Conservation (phyloP, 2,113 vertebrate genomes). For the Seriola dumerili region DNA sequence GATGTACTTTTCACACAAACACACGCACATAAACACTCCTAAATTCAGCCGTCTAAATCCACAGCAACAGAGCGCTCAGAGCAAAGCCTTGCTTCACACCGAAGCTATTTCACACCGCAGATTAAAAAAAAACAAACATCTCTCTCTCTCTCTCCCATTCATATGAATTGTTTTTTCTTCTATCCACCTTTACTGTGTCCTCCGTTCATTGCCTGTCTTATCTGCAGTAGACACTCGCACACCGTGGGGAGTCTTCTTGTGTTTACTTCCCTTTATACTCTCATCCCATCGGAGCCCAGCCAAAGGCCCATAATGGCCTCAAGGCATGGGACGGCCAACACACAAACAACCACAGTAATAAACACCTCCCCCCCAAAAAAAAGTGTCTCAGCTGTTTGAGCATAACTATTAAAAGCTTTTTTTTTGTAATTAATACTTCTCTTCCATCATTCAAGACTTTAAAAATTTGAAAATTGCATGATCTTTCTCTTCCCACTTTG, state of each 20-base stretch:
- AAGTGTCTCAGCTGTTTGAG: background rate
- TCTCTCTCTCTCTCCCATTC: background rate
- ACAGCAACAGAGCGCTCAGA: slow-evolving; percentile 51
- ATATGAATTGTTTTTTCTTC: background rate
- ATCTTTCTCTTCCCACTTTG: too few species aligned
- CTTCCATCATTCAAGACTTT: background rate
- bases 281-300: slow-evolving; percentile 21
- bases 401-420: slow-evolving; percentile 19
- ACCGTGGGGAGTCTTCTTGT: background rate
- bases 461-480: too few species aligned
- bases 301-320: background rate
- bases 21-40: slow-evolving; percentile 7
- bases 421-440: background rate
- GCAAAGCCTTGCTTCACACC: slow-evolving; percentile 46
- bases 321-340: background rate
- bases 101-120: slow-evolving; percentile 50
- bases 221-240: background rate
- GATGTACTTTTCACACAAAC: slow-evolving; percentile 7
- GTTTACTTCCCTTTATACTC: slow-evolving; percentile 3
- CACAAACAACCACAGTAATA: background rate
- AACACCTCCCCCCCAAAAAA: background rate
- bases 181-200: background rate
- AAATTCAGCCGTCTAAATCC: slow-evolving; percentile 39
- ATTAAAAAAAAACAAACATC: slow-evolving; percentile 1
- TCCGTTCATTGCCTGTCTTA: background rate